These are phyloP conservation scores for Lepilemur ruficaudatus DNA, from an alignment of 2,797 vertebrate genomes.

Conservation along the genomic window DNA sequence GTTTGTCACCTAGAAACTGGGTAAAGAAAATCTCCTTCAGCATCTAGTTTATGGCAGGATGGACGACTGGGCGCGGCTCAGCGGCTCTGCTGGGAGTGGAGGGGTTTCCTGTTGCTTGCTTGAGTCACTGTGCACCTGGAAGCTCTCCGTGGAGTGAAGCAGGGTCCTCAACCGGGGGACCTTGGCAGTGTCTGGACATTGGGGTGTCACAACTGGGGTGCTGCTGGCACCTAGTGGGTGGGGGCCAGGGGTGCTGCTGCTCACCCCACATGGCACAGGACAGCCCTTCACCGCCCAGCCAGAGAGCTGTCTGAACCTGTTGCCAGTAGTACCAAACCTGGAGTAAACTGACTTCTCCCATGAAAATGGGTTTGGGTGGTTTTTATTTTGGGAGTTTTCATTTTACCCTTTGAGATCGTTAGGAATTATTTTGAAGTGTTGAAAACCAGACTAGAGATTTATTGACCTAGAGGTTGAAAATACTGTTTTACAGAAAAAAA, in stretches of 20 bases:
- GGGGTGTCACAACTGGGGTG: background rate
- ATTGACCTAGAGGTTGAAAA: background rate
- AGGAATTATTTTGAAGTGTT: background rate
- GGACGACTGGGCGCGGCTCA: background rate
- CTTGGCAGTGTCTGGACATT: background rate
- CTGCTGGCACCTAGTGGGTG: background rate
- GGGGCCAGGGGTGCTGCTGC: background rate
- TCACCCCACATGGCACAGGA: background rate
- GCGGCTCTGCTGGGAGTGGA: background rate
- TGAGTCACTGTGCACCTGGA: background rate
- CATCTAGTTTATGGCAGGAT: background rate
- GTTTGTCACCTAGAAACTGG: background rate
- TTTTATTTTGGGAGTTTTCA: background rate
- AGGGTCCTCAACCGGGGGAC: background rate
- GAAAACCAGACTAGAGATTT: background rate
- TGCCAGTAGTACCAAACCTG: background rate
- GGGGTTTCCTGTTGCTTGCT: too few relatives aligned
- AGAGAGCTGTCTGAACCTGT: accelerated
- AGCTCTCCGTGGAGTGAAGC: background rate
- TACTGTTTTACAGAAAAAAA: background rate
- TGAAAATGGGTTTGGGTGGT: background rate
- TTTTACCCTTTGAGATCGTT: background rate
- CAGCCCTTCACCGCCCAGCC: background rate
- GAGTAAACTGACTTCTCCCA: too few relatives aligned
- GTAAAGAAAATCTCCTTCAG: background rate